Evolutionary conservation across 1,140 invertebrate genomes (phyloP), one percentile per base, ranked within the genome.

Genomic region (Monomorium pharaonis): DNA sequence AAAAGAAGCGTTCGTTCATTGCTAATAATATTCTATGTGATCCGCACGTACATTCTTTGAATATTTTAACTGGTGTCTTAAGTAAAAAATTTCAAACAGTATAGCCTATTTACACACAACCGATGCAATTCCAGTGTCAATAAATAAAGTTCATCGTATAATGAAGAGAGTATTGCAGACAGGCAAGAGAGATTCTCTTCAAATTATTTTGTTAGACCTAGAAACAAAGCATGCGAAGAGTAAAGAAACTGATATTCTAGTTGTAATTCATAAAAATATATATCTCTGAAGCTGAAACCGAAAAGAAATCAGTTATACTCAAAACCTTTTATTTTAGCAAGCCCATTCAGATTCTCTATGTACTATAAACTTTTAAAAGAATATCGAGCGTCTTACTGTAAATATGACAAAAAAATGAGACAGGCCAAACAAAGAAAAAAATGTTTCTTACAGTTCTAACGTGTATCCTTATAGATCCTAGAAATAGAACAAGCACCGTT

Each of bases 131-230:
- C 47, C 65, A 75, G 21, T 62, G 72, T 47, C 51, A 62, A 70
- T 70, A 69, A 88, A 86, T 63, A 69, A 89, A 85, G 54, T 87
- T 89, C 58, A 78, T 74, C 88, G 54, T 78, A 75, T 84, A 69
- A 78, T n/a, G 88, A 87, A 75, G 74, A 86, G 51, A 84, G 65
- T 89, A 89, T 90, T 72, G 86, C 54, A 84, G 86, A 83, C 88
- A 78, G 88, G 76, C 72, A 90, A 90, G 75, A 90, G 75, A 83
- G 63, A 88, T 88, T 92, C 81, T 89, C 89, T 91, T 93, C 92
- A 93, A 91, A 92, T 92, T 90, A 93, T 85, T 93, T 91, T 93
- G 92, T 92, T 92, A 91, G 86, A 92, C 91, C 92, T 93, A 91
- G 85, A 92, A 92, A 88, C 86, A 90, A 88, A 91, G 86, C 69